phyloP scores from a whole-genome alignment of 2,888 invertebrate species.

The Harpagoxenus sublaevis region DNA sequence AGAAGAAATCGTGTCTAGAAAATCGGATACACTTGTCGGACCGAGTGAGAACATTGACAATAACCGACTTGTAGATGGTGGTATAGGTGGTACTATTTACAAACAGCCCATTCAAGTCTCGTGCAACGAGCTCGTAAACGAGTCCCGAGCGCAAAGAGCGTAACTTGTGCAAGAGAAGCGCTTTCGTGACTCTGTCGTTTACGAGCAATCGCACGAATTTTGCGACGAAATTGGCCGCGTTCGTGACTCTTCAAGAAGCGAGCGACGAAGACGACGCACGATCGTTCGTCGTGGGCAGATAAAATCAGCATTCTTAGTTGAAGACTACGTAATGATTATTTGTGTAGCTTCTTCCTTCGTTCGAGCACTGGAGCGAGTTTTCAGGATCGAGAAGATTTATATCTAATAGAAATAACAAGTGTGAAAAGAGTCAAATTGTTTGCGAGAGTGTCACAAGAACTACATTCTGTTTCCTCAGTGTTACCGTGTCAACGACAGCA shows the following conservation, averaged over 20 bases:
- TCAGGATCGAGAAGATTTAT: neutral
- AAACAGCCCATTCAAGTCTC: conserved; percentile 63
- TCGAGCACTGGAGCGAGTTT: neutral
- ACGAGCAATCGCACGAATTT: conserved; percentile 40
- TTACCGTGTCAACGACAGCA: neutral
- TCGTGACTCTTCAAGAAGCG: neutral
- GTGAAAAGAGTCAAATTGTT: neutral
- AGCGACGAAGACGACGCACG: neutral
- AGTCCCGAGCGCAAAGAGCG: conserved; percentile 29
- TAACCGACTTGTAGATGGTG: conserved; percentile 16
- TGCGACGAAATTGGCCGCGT: neutral
- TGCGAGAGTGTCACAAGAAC: neutral
- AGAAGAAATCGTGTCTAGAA: neutral
- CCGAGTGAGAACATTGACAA: conserved; percentile 39
- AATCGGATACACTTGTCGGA: conserved; percentile 12
- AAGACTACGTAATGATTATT: neutral
- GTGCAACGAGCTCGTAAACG: conserved; percentile 57
- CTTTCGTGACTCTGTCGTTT: conserved; percentile 23
- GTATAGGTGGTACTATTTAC: conserved; percentile 62
- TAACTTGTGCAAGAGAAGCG: conserved; percentile 21
- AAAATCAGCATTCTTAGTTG: neutral
- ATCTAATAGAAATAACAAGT: neutral
- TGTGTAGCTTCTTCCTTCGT: neutral
- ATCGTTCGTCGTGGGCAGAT: neutral
- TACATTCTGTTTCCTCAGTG: neutral